Conservation (phyloP, 2,113 vertebrate species). For the Pteronura brasiliensis region DNA sequence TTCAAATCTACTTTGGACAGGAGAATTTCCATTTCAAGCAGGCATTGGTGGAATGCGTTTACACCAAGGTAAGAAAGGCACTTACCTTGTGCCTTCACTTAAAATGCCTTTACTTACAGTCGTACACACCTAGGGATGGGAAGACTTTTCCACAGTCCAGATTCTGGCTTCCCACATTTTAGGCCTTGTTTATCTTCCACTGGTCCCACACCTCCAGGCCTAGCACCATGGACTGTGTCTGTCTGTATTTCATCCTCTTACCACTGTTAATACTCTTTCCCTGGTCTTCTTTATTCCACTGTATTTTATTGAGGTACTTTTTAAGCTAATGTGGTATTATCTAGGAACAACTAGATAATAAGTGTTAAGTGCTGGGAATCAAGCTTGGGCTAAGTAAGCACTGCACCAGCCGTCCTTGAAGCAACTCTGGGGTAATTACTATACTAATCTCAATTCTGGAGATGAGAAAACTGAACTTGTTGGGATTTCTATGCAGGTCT, state of each 20-base stretch:
- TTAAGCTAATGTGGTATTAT: neutral
- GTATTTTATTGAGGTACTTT: neutral
- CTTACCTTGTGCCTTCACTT: no score
- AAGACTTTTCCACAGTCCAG: neutral
- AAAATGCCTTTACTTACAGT: neutral
- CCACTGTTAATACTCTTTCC: neutral
- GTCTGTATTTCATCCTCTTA: neutral
- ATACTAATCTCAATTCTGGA: neutral
- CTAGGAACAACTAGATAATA: neutral
- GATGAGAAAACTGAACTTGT: neutral
- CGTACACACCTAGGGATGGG: neutral
- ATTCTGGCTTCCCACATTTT: neutral
- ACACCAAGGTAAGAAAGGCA: no score
- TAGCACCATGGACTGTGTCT: neutral
- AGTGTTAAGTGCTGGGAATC: neutral
- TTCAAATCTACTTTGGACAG: neutral
- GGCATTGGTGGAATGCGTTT: neutral
- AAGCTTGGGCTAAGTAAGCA: neutral
- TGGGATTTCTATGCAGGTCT: neutral
- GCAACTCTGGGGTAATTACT: neutral
- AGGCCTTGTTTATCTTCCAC: neutral
- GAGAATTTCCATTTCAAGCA: neutral
- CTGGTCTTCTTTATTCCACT: neutral
- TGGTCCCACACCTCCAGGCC: neutral
- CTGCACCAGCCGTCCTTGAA: neutral